phyloP scores from a whole-genome alignment of 2,888 invertebrate genomes.

The Phrixothrix hirtus region DNA sequence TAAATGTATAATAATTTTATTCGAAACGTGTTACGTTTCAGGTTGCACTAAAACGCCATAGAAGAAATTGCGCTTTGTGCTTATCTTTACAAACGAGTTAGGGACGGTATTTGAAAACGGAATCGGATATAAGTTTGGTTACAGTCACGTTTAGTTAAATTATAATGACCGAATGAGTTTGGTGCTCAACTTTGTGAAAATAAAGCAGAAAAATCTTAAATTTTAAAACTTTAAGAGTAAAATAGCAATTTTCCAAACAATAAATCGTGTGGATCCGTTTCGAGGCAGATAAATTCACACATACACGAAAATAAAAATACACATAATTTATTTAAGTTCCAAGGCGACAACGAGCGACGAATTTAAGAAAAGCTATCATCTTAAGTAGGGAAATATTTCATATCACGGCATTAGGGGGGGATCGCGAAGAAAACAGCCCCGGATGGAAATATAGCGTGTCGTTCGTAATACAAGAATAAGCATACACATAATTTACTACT shows the following conservation, averaged over 20 bases:
- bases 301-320: constrained; percentile 49
- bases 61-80: no score
- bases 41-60: no score
- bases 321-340: constrained; percentile 55
- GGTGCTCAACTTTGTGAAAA: not conserved
- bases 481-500: constrained; percentile 39
- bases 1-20: no score
- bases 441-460: constrained; percentile 53
- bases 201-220: constrained; percentile 24
- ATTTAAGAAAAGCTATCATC: constrained; percentile 59
- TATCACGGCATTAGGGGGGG: constrained; percentile 50
- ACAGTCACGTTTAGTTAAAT: no score
- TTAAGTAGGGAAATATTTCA: constrained; percentile 59
- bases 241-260: constrained; percentile 34
- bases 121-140: no score
- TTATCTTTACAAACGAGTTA: no score
- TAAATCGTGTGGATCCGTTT: constrained; percentile 32
- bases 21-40: no score
- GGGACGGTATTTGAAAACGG: no score
- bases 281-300: constrained; percentile 49
- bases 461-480: constrained; percentile 41
- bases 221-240: constrained; percentile 28
- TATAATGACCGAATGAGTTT: no score
- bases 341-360: constrained; percentile 52
- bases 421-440: constrained; percentile 38